Percentiles rank a stretch among this genome's conserved stretches.
phyloP scores from a whole-genome alignment of 1,140 invertebrate genomes.

The Aporrectodea caliginosa region DNA sequence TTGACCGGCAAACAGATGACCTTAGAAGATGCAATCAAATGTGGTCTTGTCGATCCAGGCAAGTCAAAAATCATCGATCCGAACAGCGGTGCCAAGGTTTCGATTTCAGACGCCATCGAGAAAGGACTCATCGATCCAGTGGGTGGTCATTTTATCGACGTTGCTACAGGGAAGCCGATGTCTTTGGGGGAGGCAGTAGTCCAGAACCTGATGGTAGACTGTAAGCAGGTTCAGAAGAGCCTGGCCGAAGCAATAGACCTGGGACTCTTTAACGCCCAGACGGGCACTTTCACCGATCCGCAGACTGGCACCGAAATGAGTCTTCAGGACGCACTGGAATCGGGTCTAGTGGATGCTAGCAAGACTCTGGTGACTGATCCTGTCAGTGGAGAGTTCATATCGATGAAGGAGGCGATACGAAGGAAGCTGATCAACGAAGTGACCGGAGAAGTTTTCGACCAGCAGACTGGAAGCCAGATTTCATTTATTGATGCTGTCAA shows the following conservation, averaged over 20 bases:
- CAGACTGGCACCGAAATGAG: constrained; percentile 42
- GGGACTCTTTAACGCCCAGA: constrained; percentile 60
- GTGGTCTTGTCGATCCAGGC: constrained; percentile 41
- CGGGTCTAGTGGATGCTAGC: constrained; percentile 30
- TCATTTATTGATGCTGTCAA: constrained; percentile 70
- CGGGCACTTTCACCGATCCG: constrained; percentile 74
- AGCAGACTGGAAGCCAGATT: constrained; percentile 72
- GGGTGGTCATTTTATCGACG: constrained; percentile 10
- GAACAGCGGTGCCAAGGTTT: constrained; percentile 35
- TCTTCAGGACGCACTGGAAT: constrained; percentile 68
- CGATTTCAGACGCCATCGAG: constrained; percentile 44
- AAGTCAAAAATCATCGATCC: constrained; percentile 4
- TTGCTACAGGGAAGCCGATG: constrained; percentile 71
- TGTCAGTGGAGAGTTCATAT: constrained; percentile 54
- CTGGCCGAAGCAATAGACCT: constrained; percentile 23
- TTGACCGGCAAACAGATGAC: constrained; percentile 36
- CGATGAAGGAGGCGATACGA: constrained; percentile 71
- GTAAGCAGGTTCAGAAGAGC: constrained; percentile 5
- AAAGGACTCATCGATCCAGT: constrained; percentile 41
- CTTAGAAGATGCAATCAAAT: constrained; percentile 44
- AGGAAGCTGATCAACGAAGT: constrained; percentile 65
- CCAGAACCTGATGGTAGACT: constrained; percentile 20
- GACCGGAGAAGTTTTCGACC: constrained; percentile 76
- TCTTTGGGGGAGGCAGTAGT: constrained; percentile 76
- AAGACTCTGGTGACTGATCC: constrained; percentile 6